Evolutionary conservation across 1,140 invertebrate species (phyloP), one percentile per base, ranked within the genome.

Genomic region (Octopus sinensis): DNA sequence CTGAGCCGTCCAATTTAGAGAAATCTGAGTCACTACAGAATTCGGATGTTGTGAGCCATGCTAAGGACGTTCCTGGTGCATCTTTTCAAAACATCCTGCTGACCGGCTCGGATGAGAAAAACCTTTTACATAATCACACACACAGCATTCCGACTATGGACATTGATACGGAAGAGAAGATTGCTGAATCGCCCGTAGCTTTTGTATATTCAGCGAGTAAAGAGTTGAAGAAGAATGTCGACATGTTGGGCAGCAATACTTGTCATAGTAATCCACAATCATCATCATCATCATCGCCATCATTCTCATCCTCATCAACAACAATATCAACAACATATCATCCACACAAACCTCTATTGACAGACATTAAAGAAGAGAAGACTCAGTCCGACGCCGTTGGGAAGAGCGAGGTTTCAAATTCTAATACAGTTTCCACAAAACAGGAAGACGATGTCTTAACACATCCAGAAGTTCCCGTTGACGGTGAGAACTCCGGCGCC

Each of bases 81-180:
- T 13, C 52, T 23, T 23, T 13, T 23, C 23, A 77, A 53, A 77
- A 77, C 43, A 77, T 43, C 52, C 52, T 77, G 43, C 52, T 77
- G 52, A n/a, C 52, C 4, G 13, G 76, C 52, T n/a, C 43, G 3
- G 76, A 77, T 51, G 12, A 53, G 23, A 77, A 77, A 77, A 77
- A 52, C 13, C 52, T 77, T 5, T 77, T 77, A 77, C 76, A 77
- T 77, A 77, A 77, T 77, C 76, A 77, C 52, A 52, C 76, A 77
- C 30, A 77, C 52, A 52, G 43, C 43, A 51, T 77, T 51, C 30
- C 43, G 13, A 51, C 10, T 76, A 23, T 30, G 23, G 23, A 76
- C 23, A 62, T 17, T 12, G 76, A 51, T 12, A 43, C 51, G 52
- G 52, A 53, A 13, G 76, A 77, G 23, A 77, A 77, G 52, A 77